Evolutionary conservation across 2,113 vertebrate genomes (phyloP).

Genomic region (Tauraco erythrolophus): DNA sequence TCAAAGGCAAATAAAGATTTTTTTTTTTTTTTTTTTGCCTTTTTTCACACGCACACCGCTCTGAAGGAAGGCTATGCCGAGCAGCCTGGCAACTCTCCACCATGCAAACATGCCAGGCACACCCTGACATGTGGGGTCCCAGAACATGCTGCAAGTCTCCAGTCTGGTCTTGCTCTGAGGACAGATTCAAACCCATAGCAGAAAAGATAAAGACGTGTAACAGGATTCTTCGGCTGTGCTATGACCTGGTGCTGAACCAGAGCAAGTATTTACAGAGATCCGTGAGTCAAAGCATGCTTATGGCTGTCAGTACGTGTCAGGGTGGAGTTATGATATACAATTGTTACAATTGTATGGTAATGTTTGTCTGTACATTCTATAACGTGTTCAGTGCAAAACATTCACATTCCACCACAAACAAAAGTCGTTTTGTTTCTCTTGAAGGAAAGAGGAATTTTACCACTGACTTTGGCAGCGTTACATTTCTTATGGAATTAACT

Average conservation of each 20-base stretch:
- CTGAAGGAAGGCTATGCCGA: background rate
- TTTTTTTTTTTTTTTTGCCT: background rate
- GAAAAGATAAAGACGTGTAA: background rate
- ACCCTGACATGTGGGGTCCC: background rate
- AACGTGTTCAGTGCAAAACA: background rate
- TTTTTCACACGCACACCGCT: background rate
- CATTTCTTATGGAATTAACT: background rate
- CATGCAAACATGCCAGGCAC: background rate
- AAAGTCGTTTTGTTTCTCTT: background rate
- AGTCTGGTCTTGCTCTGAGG: conserved; percentile 21
- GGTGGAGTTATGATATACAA: background rate
- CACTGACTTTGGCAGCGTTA: background rate
- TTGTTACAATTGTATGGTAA: background rate
- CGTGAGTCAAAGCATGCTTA: background rate
- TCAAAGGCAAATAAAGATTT: background rate
- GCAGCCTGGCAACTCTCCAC: background rate
- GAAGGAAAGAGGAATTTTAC: background rate
- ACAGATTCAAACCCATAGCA: background rate
- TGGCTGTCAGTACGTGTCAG: background rate
- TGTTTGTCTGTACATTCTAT: background rate
- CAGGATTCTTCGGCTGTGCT: background rate
- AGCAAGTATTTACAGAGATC: conserved; percentile 35
- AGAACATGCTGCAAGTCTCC: background rate
- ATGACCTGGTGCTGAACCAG: conserved; percentile 46
- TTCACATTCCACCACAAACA: background rate